A percentile compares a stretch with the other conserved stretches of the same genome.
Conservation (phyloP, 2,797 vertebrate species). For the Sebastolobus alascanus region DNA sequence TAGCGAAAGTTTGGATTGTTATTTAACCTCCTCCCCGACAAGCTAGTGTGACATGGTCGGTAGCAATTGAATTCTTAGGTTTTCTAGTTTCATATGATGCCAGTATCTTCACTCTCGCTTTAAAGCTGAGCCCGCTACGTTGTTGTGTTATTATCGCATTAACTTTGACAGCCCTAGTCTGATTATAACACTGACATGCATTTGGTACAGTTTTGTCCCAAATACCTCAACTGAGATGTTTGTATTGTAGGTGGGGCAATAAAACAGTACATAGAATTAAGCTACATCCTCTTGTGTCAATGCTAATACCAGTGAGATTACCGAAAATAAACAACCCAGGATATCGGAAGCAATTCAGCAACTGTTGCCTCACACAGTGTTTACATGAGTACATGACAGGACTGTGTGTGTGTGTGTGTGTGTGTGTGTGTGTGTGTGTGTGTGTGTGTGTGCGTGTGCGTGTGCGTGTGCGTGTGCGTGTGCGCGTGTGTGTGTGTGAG, state of each 20-base stretch:
- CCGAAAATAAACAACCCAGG: background rate
- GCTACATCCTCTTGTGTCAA: background rate
- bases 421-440: background rate
- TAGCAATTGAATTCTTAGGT: too few species aligned
- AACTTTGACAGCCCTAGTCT: too few species aligned
- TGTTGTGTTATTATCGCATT: too few species aligned
- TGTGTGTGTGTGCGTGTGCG: background rate
- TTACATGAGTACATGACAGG: background rate
- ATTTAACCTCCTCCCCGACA: too few species aligned
- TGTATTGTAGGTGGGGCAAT: background rate
- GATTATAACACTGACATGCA: background rate
- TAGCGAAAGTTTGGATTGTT: too few species aligned
- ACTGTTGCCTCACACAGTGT: background rate
- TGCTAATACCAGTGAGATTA: background rate
- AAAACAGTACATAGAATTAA: background rate
- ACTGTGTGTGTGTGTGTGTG: background rate
- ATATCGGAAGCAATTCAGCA: too few species aligned
- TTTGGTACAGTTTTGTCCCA: conserved; percentile 8
- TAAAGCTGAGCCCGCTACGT: too few species aligned
- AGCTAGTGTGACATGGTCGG: too few species aligned
- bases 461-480: background rate
- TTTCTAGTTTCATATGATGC: too few species aligned
- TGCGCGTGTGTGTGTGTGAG: conserved; percentile 2
- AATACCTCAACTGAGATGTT: conserved; percentile 6
- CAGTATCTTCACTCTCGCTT: too few species aligned